Evolutionary conservation across 2,113 vertebrate genomes (phyloP), one percentile per base, ranked within the genome.

Genomic region (Gila orcuttii): DNA sequence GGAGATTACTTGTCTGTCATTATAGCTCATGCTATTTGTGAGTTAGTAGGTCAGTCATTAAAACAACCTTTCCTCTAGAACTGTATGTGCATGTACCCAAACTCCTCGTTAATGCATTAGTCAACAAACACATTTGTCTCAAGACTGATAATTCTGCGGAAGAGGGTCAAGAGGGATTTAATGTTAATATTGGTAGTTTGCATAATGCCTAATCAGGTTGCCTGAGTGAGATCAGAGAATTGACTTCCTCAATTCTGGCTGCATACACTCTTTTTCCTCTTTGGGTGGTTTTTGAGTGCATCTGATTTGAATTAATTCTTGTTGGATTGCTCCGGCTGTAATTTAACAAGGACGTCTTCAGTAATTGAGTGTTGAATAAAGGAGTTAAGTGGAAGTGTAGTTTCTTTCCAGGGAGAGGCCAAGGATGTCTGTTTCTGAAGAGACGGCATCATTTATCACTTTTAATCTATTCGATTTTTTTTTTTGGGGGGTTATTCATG

Each of bases 141-240:
- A 36, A 9, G 52, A 79, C 31, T 60, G 31, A 0, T n/a, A 47
- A 47, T 71, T 80, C 64, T 47, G 84, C 84, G 71, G 71, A 15
- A 39, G 39, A 28, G 31, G 8, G 60, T 55, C 83, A 6, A 28
- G 42, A 79, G 64, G 74, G 74, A 78, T 76, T 75, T 28, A 15
- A 75, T 75, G 60, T 85, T 77, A 47, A 47, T 77, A 66, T 77
- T 78, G 28, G 59, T 79, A 17, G 25, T 79, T 78, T 79, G 75
- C 79, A 85, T 78, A 85, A 64, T 85, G 88, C 77, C 21, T 62
- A 60, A 85, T 85, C 82, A 87, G 60, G 64, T 62, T 79, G n/a
- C 39, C 71, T 12, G 28, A 28, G 64, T 23, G 19, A 79, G 73
- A 85, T 87, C 42, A 42, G 81, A 68, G 31, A 79, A 84, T 79